Conservation (phyloP, 2,797 vertebrate genomes). For the Tapera naevia region DNA sequence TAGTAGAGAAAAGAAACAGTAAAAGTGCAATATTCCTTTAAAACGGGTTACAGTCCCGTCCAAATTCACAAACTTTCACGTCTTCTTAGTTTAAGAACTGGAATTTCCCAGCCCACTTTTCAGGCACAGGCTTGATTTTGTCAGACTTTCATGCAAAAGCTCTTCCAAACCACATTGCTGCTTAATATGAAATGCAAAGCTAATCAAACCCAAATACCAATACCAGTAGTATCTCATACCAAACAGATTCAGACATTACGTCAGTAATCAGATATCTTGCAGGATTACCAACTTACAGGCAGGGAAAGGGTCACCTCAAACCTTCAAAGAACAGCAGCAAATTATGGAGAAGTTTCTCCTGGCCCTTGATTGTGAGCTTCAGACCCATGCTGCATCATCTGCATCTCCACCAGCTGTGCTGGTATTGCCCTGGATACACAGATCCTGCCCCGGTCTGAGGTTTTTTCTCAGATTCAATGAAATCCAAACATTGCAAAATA, state of each 20-base stretch:
- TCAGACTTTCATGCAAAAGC: background rate
- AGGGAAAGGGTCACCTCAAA: background rate
- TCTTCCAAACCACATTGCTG: background rate
- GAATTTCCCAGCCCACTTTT: background rate
- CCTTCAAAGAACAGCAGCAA: background rate
- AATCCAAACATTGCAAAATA: background rate
- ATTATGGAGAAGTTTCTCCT: background rate
- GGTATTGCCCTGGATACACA: background rate
- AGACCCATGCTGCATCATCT: background rate
- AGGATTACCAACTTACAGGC: background rate
- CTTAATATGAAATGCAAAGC: background rate
- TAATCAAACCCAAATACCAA: background rate
- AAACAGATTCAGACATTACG: background rate
- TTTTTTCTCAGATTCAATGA: background rate
- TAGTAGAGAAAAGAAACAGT: background rate
- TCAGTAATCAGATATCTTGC: background rate
- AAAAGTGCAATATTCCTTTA: background rate
- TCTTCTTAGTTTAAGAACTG: background rate
- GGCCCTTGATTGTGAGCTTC: background rate
- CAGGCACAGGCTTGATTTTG: background rate
- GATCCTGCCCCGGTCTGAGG: background rate
- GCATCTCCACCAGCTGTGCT: background rate
- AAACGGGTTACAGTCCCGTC: accelerated
- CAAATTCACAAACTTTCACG: background rate
- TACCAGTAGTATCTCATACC: background rate